Conservation (phyloP, 2,888 invertebrate genomes). For the Aricia artaxerxes region DNA sequence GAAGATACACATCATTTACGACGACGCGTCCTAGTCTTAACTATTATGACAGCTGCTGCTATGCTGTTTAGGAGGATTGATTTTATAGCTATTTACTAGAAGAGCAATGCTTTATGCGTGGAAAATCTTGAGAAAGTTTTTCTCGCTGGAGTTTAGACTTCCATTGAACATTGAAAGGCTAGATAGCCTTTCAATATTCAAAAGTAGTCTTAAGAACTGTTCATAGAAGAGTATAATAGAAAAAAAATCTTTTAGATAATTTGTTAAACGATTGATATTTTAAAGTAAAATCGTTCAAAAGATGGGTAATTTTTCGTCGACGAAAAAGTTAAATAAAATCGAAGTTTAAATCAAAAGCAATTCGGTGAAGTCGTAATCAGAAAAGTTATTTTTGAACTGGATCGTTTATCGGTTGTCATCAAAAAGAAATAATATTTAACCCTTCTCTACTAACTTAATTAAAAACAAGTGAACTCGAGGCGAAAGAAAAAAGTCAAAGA, state of each 20-base stretch:
- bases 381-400: conserved; percentile 59
- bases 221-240: not conserved
- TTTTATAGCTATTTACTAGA: not conserved
- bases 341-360: conserved; percentile 58
- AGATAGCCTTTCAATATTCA: no score
- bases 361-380: conserved; percentile 55
- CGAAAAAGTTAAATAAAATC: conserved; percentile 51
- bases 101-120: not conserved
- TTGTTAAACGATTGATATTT: not conserved
- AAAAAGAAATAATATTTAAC: conserved; percentile 71
- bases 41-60: not conserved
- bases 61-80: not conserved
- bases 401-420: conserved; percentile 77
- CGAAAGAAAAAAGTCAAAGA: conserved; percentile 46
- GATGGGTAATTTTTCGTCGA: conserved; percentile 9
- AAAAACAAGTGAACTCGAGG: conserved; percentile 55
- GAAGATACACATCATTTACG: not conserved
- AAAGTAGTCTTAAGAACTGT: not conserved
- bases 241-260: not conserved
- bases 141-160: not conserved
- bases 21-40: not conserved
- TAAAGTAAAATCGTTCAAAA: not conserved
- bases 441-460: conserved; percentile 72
- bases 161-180: not conserved
- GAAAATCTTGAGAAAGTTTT: not conserved